phyloP scores from a whole-genome alignment of 2,797 vertebrate species.

The Erithacus rubecula region DNA sequence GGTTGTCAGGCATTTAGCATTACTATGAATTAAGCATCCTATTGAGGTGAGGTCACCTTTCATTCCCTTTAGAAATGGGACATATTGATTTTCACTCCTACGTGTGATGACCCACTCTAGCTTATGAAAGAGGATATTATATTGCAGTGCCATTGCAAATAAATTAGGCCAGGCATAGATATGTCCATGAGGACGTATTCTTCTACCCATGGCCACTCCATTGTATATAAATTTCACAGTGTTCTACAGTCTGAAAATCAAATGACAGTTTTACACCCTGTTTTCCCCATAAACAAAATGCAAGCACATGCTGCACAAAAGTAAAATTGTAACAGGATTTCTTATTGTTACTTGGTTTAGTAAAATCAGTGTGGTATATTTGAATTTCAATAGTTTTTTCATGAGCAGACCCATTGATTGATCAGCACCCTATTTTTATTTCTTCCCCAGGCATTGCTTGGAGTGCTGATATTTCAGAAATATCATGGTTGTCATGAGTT shows the following conservation, averaged over 20 bases:
- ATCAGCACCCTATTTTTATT: background rate
- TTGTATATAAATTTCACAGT: background rate
- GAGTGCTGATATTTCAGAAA: background rate
- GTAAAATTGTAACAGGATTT: background rate
- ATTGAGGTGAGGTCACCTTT: rapidly evolving
- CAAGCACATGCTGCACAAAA: background rate
- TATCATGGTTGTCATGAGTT: background rate
- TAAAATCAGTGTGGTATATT: background rate
- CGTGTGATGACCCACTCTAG: background rate
- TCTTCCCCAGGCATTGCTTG: background rate
- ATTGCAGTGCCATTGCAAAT: background rate
- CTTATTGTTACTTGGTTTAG: background rate
- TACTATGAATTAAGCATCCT: background rate
- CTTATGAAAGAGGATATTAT: background rate
- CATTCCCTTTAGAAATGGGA: background rate
- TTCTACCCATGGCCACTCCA: background rate
- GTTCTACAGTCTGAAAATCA: background rate
- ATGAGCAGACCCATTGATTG: background rate
- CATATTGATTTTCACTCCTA: background rate
- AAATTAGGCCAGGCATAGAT: background rate
- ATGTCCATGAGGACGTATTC: background rate
- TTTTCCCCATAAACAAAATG: background rate
- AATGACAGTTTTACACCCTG: background rate
- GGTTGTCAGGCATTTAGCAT: background rate
- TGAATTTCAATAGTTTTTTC: background rate